Percentiles rank a stretch among this genome's conserved stretches.
Evolutionary conservation across 2,888 invertebrate species (phyloP).

Genomic region (Macrostomum cliftonense): DNA sequence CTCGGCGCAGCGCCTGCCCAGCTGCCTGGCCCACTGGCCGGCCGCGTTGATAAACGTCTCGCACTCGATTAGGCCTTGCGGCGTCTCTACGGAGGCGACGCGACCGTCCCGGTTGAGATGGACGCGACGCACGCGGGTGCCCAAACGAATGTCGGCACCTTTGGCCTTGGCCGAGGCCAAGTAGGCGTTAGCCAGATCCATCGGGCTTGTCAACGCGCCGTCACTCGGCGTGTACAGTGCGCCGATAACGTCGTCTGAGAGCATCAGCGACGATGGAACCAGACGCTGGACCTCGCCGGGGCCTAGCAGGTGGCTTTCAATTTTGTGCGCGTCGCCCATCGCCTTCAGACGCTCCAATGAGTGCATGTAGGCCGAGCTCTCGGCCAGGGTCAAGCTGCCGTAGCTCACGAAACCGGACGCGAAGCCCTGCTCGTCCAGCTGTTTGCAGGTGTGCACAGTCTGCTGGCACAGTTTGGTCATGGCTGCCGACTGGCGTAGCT

Average conservation of each 20-base stretch:
- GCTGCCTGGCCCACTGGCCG: constrained; percentile 73
- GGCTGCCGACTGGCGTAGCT: constrained; percentile 43
- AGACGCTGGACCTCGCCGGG: constrained; percentile 4
- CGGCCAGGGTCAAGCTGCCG: too few species aligned
- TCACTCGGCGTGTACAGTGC: too few species aligned
- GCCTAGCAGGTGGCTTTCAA: constrained; percentile 4
- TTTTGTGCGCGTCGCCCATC: too few species aligned
- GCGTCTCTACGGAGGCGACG: constrained; percentile 45
- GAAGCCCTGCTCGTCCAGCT: constrained; percentile 21
- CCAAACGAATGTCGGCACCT: too few species aligned
- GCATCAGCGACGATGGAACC: constrained; percentile 2
- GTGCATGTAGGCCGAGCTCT: too few species aligned
- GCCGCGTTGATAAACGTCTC: constrained; percentile 83
- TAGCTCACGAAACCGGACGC: too few species aligned
- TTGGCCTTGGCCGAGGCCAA: too few species aligned
- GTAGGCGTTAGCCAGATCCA: too few species aligned
- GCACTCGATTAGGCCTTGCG: constrained; percentile 53
- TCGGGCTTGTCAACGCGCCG: too few species aligned
- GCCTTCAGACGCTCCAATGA: too few species aligned
- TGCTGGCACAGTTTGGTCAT: constrained; percentile 47
- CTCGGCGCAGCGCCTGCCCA: constrained; percentile 65
- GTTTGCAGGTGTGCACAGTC: constrained; percentile 25
- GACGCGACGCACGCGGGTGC: too few species aligned
- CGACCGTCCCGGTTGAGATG: too few species aligned
- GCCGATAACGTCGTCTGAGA: not conserved